phyloP scores from a whole-genome alignment of 2,888 invertebrate genomes.

The Campoletis raptor region DNA sequence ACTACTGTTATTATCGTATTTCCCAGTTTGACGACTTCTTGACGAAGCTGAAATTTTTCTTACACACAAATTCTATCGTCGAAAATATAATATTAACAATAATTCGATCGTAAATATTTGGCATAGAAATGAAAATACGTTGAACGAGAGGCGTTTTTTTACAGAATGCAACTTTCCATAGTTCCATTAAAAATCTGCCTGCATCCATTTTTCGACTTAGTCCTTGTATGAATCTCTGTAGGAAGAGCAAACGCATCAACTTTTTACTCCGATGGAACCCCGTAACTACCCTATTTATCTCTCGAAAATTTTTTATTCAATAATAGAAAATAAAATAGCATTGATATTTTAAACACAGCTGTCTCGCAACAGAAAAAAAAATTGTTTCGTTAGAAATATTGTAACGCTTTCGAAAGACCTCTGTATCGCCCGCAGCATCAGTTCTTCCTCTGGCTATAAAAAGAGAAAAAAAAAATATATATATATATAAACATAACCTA shows the following conservation, averaged over 20 bases:
- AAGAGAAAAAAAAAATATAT: neutral
- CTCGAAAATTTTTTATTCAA: neutral
- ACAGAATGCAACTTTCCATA: too few species aligned
- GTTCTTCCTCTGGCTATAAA: slow-evolving; percentile 7
- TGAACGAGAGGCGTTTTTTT: too few species aligned
- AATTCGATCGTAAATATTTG: neutral
- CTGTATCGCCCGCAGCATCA: slow-evolving; percentile 11
- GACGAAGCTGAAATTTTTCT: neutral
- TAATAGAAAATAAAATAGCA: neutral
- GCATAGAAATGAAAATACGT: neutral
- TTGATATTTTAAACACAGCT: neutral
- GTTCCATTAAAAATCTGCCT: too few species aligned
- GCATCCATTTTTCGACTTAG: too few species aligned
- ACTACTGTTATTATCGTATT: neutral
- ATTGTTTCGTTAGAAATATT: neutral
- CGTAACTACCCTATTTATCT: neutral
- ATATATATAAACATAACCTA: neutral
- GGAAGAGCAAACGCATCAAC: too few species aligned
- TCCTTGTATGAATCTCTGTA: too few species aligned
- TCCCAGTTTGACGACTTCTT: neutral
- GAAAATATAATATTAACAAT: neutral
- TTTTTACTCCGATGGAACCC: neutral
- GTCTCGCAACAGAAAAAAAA: neutral
- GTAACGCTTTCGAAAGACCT: slow-evolving; percentile 13
- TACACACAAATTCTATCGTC: neutral